These are phyloP conservation scores for Cephus pulcher DNA, from an alignment of 2,888 invertebrate species.

Conservation along the genomic window DNA sequence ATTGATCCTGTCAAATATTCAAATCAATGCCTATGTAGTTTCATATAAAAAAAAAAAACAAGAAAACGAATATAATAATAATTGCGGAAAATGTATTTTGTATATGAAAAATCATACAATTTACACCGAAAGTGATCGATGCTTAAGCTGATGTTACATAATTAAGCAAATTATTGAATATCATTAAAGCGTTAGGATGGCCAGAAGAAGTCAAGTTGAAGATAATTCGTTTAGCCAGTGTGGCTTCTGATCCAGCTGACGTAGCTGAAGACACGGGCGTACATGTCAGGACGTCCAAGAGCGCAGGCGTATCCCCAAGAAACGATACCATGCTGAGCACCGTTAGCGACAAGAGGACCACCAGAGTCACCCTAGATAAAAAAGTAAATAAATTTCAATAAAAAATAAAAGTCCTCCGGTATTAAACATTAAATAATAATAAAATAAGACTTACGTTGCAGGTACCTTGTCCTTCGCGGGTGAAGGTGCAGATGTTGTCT, in stretches of 20 bases:
- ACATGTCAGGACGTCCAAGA: constrained; percentile 25
- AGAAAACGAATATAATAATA: neutral
- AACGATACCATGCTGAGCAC: constrained; percentile 38
- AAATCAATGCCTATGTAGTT: no score
- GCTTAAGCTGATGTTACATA: neutral
- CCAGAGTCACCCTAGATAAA: constrained; percentile 38
- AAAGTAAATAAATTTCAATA: neutral
- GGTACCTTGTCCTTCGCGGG: constrained; percentile 16
- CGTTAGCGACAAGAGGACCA: constrained; percentile 33
- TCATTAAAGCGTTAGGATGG: neutral
- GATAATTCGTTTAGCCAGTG: constrained; percentile 1
- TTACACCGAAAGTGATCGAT: neutral
- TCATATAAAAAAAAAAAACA: neutral
- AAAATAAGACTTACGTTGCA: constrained; percentile 8
- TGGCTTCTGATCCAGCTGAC: constrained; percentile 21
- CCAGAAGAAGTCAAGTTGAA: neutral
- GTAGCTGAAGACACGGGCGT: constrained; percentile 23
- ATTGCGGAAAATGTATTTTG: no score
- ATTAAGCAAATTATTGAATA: neutral
- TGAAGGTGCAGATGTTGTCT: constrained; percentile 21
- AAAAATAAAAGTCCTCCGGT: neutral
- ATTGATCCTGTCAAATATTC: no score
- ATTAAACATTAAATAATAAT: neutral
- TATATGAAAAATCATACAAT: no score
- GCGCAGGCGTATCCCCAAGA: constrained; percentile 5